These are phyloP conservation scores for Burhinus oedicnemus DNA, from an alignment of 2,113 vertebrate species.

Conservation along the genomic window DNA sequence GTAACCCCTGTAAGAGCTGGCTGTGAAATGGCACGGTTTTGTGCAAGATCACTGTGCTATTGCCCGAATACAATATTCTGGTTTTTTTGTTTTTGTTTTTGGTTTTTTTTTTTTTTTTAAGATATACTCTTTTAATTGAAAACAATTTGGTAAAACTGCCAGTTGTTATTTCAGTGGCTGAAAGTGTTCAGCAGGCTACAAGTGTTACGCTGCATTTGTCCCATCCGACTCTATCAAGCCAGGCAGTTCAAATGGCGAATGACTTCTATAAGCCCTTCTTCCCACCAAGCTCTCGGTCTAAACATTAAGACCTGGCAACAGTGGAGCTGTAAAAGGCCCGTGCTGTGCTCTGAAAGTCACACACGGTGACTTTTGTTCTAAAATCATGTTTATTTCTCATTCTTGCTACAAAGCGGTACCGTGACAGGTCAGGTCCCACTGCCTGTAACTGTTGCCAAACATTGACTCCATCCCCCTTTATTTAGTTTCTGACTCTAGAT, in stretches of 20 bases:
- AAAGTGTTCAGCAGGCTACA: not conserved
- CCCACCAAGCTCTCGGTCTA: not conserved
- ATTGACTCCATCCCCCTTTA: not conserved
- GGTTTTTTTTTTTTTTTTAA: not conserved
- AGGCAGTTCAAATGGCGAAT: not conserved
- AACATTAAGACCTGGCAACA: not conserved
- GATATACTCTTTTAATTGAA: not conserved
- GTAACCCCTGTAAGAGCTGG: not conserved
- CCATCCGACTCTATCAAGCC: not conserved
- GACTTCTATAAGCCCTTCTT: not conserved
- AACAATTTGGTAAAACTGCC: not conserved
- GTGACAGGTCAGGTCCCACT: not conserved
- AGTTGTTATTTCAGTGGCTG: not conserved
- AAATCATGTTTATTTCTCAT: not conserved
- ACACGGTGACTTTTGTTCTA: not conserved
- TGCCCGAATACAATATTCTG: not conserved
- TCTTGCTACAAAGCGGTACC: not conserved
- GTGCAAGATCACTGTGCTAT: not conserved
- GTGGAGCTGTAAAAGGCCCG: not conserved
- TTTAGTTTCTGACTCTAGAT: not conserved
- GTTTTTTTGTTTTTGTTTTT: not conserved
- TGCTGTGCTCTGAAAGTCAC: not conserved
- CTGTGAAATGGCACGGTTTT: not conserved
- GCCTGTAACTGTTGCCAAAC: not conserved
- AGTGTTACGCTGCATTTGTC: not conserved